Percentiles rank a stretch among this genome's conserved stretches.
These are phyloP conservation scores for Botrylloides violaceus DNA, from an alignment of 23 tunicate genomes.

Conservation along the genomic window DNA sequence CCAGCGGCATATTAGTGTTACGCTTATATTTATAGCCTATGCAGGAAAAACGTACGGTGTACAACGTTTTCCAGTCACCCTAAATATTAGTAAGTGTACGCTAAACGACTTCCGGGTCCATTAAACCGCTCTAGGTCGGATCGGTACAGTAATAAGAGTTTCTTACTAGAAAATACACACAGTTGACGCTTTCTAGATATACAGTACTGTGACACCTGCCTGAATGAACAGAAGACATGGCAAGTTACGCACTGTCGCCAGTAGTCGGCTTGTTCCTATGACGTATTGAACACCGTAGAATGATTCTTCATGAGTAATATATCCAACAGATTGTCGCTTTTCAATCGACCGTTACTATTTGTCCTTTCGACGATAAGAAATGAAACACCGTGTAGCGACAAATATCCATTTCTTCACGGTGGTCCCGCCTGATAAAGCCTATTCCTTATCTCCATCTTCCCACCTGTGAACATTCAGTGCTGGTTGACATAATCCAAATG, in stretches of 20 bases:
- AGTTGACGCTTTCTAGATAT: too few relatives aligned
- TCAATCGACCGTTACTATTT: background rate
- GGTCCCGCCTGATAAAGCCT: background rate
- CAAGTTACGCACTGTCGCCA: background rate
- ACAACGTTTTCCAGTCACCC: too few relatives aligned
- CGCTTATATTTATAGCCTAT: too few relatives aligned
- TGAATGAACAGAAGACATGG: background rate
- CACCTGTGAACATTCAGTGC: background rate
- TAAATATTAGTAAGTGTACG: too few relatives aligned
- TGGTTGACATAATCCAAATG: background rate
- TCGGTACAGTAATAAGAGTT: too few relatives aligned
- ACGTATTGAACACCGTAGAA: too few relatives aligned
- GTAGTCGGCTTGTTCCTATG: too few relatives aligned
- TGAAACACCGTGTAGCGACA: constrained; percentile 1
- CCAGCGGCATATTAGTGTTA: too few relatives aligned
- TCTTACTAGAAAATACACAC: too few relatives aligned
- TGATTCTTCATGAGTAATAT: background rate
- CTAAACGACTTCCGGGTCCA: too few relatives aligned
- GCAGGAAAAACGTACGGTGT: too few relatives aligned
- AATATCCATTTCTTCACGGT: background rate
- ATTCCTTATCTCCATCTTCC: background rate
- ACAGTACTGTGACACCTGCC: background rate
- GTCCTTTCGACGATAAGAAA: background rate
- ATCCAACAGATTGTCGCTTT: background rate
- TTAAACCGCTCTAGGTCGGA: too few relatives aligned